A percentile compares a stretch with the other conserved stretches of the same genome.
These are phyloP conservation scores for Drosophila pachea DNA, from an alignment of 1,140 invertebrate species.

Conservation along the genomic window DNA sequence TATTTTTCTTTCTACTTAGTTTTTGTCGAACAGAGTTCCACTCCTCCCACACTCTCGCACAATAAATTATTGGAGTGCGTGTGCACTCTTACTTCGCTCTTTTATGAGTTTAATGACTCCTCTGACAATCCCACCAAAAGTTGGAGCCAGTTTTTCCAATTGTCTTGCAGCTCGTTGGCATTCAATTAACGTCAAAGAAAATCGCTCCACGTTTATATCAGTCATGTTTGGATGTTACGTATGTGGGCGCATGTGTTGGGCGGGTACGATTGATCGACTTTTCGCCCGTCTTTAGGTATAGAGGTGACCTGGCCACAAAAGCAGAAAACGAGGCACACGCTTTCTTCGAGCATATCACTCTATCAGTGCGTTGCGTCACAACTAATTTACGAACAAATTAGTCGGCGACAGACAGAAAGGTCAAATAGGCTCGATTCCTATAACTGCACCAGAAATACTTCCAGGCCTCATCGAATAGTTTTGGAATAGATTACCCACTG, in stretches of 20 bases:
- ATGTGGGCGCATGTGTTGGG: no score
- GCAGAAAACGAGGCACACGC: not conserved
- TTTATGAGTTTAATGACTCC: constrained; percentile 74
- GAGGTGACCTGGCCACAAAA: constrained; percentile 20
- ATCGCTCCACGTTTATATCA: constrained; percentile 14
- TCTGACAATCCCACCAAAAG: constrained; percentile 23
- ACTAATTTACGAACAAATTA: constrained; percentile 65
- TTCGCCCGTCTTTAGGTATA: constrained; percentile 21
- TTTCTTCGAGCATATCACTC: constrained; percentile 46
- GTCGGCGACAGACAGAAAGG: constrained; percentile 30
- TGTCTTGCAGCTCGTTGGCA: constrained; percentile 61
- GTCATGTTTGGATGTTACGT: constrained; percentile 5
- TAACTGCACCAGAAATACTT: not conserved
- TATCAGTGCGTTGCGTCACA: constrained; percentile 61
- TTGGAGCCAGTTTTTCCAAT: constrained; percentile 16
- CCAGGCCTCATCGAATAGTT: no score
- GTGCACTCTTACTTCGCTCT: constrained; percentile 51
- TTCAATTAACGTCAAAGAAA: constrained; percentile 66
- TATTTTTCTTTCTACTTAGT: constrained; percentile 68
- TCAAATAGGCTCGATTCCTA: constrained; percentile 29
- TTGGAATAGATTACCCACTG: no score
- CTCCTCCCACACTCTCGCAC: constrained; percentile 53
- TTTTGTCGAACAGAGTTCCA: constrained; percentile 48
- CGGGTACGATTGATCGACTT: no score
- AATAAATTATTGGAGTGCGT: constrained; percentile 71